Evolutionary conservation across 2,888 invertebrate species (phyloP).

Genomic region (Gastracanthus pulcherrimus): DNA sequence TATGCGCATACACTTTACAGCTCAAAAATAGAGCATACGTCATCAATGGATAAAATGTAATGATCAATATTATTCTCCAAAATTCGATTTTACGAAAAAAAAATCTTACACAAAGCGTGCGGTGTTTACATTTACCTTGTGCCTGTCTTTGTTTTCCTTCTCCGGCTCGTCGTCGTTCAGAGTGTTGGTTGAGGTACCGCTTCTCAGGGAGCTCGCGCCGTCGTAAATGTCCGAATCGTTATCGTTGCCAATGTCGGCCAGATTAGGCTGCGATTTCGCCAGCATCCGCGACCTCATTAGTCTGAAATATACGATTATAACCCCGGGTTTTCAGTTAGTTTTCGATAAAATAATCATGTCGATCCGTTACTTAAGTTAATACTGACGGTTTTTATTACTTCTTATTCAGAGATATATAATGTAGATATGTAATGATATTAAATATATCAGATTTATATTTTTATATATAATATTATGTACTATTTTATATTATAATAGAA

Average conservation of each 20-base stretch:
- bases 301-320: conserved; percentile 63
- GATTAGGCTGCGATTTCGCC: conserved; percentile 77
- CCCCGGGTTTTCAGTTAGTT: background rate
- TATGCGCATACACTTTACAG: too few species aligned
- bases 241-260: conserved; percentile 74
- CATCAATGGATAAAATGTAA: too few species aligned
- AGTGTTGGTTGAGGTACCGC: conserved; percentile 72
- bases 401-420: background rate
- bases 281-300: conserved; percentile 75
- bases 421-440: background rate
- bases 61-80: too few species aligned
- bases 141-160: conserved; percentile 69
- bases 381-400: background rate
- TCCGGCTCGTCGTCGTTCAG: conserved; percentile 73
- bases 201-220: conserved; percentile 70
- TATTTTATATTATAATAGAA: too few species aligned
- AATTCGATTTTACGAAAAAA: too few species aligned
- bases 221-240: conserved; percentile 74
- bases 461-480: too few species aligned
- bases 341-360: too few species aligned
- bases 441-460: too few species aligned
- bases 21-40: too few species aligned
- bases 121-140: conserved; percentile 65
- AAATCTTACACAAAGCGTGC: background rate
- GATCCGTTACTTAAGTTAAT: background rate